Evolutionary conservation across 2,797 vertebrate genomes (phyloP).

Genomic region (Amblyraja radiata): DNA sequence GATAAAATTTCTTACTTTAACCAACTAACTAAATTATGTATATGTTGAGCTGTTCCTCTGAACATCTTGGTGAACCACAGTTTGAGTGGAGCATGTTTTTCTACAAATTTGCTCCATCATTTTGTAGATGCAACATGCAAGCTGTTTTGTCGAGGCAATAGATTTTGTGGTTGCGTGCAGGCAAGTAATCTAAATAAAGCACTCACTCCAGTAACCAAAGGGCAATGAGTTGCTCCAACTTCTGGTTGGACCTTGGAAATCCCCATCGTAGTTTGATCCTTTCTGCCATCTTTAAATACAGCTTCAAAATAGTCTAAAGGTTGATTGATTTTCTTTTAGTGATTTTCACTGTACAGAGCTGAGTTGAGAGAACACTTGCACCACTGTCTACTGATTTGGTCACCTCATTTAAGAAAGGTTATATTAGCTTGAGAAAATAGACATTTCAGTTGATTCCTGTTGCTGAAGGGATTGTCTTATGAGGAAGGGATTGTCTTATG

Average conservation of each 20-base stretch:
- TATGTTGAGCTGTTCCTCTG: background rate
- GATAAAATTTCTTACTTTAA: background rate
- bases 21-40: background rate
- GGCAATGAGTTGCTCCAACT: background rate
- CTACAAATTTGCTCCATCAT: background rate
- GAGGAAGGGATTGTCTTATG: too few relatives aligned
- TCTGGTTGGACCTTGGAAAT: background rate
- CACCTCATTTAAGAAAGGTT: too few relatives aligned
- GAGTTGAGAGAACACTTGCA: too few relatives aligned
- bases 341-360: too few relatives aligned
- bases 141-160: too few relatives aligned
- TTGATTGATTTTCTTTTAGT: background rate
- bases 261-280: background rate
- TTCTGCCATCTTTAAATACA: background rate
- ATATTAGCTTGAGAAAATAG: too few relatives aligned
- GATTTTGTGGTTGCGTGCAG: background rate
- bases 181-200: background rate
- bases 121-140: background rate
- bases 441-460: too few relatives aligned
- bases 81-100: background rate
- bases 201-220: background rate
- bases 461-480: too few relatives aligned
- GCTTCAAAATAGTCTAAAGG: background rate
- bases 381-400: too few relatives aligned
- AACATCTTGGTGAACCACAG: background rate